Base-by-base conservation (phyloP, 2,888 invertebrate genomes). In the Invenusta paracnida region DNA sequence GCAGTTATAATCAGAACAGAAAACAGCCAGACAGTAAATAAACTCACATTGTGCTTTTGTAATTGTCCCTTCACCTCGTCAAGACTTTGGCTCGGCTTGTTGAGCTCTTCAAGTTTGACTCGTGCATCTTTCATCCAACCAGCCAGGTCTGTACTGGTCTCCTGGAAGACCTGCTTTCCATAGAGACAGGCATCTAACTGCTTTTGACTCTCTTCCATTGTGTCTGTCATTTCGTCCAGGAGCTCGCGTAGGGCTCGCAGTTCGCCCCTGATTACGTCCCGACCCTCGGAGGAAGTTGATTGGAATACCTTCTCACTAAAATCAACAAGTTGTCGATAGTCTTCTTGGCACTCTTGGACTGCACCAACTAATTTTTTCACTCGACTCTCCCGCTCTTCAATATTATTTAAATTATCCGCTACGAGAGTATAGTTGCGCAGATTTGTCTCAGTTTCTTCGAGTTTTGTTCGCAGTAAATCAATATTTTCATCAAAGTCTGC, bases 401-500 rank as follows among this genome's bases (percentile, higher is more conserved):
- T 73, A 2, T 73, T 23, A 73, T 73, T 73, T 5, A 73, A 23
- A 73, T 23, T 73, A 23, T 13, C 27, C 2, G 73, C 73, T 73
- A 13, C 23, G 27, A 5, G 73, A 23, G 25, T 23, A 23, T 73
- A 73, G 73, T 73, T 73, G 2, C 73, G 17, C 73, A 73, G 27
- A 23, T 73, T 73, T 73, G 73, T 73, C 11, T 73, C 73, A 2
- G 27, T 73, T 73, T 73, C 73, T 73, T 73, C 73, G 11, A 73
- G 23, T 23, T 73, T 2, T 13, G 73, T 73, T 23, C 23, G 5
- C 73, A 73, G 5, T 73, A 5, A 23, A 5, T 73, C 27, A n/a
- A 23, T 73, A 2, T 2, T 73, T 23, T 73, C 73, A 5, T 73
- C 27, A 5, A 73, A 73, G 5, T 5, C 73, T 23, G 11, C 2